Evolutionary conservation across 2,113 vertebrate species (phyloP), one percentile per base, ranked within the genome.

Genomic region (Crotalus helleri): DNA sequence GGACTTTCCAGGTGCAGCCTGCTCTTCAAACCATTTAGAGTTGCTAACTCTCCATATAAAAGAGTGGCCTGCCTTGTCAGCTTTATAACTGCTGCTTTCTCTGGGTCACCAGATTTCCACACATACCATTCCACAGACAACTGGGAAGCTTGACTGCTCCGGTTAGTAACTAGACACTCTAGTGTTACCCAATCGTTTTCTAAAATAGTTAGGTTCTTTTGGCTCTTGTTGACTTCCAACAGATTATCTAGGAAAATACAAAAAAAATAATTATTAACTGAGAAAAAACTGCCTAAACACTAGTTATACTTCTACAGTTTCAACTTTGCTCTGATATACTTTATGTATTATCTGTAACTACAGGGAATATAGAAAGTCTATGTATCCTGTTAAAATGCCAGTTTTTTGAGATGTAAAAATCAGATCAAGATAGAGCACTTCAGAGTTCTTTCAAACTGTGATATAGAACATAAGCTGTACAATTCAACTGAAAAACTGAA

Each of bases 161-260:
- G 98, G 91, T 98, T 98, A 87, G 97, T 95, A 94, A 99, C 97
- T 90, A 98, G 96, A 74, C 99, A 99, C 95, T 99, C 98, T 96
- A 99, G 96, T 46, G 98, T 98, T 92, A 99, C 98, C 90, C 98
- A 98, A 93, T 97, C 98, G n/a, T 98, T 99, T 97, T 99, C 99
- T 93, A 98, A 97, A 64, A 98, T 97, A 0, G 98, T 98, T 94
- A 98, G 97, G 91, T 99, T 99, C 89, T 97, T 98, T 95, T 99
- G 98, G 93, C 97, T 98, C 96, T 99, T 98, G 95, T 97, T 99
- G 94, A 99, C 98, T 39, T 97, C 98, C 91, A 99, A 97, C 95
- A 98, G 98, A 95, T 98, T 98, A 93, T 98, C 99, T 99, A 59
- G 3, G 26, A 23, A 64, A 87, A 64, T 19, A 92, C 92, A 95